Base-by-base conservation (phyloP, 2,797 vertebrate species). In the Gallirallus australis region DNA sequence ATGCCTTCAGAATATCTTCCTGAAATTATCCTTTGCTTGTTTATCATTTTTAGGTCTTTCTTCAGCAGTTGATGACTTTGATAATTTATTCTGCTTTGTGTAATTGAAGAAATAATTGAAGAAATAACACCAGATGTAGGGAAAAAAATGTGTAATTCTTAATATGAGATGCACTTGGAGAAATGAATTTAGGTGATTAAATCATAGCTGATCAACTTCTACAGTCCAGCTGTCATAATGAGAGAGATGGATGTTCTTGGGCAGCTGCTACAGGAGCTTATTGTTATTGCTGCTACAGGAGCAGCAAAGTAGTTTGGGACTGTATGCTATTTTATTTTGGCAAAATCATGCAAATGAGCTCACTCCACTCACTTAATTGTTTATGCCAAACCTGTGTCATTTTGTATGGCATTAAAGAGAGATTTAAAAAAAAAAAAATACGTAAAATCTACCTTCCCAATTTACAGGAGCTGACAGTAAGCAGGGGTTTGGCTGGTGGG, bases 1-100 rank as follows among this genome's bases (percentile, higher is more conserved):
- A 95, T 93, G 63, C 42, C 56, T 95, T 86, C 19, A 14, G 35
- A 63, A 45, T 30, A 35, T n/a, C 85, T 95, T 93, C 90, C 92
- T 93, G 93, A 61, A 79, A 90, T 72, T 88, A 83, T 57, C 54
- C 21, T 57, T 71, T 6, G 2, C 35, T 86, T 61, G 54, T 78
- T 79, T 70, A 15, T 82, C 0, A 2, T 12, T 86, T 94, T 82
- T 28, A n/a, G 15, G 24, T 79, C 47, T 81, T 76, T 37, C 40
- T 90, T 69, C 31, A 39, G 63, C 47, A 27, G 47, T 9, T 47
- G n/a, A 30, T 75, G 21, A 50, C 72, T 90, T 89, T 16, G 3
- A 65, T 91, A 45, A 24, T 57, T 60, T 48, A 23, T 31, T 20
- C 25, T 72, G 39, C 31, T 72, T 50, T 35, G 48, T 75, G 42